These are phyloP conservation scores for Trachelus stipa DNA, from an alignment of 2,888 invertebrate genomes.

Conservation along the genomic window DNA sequence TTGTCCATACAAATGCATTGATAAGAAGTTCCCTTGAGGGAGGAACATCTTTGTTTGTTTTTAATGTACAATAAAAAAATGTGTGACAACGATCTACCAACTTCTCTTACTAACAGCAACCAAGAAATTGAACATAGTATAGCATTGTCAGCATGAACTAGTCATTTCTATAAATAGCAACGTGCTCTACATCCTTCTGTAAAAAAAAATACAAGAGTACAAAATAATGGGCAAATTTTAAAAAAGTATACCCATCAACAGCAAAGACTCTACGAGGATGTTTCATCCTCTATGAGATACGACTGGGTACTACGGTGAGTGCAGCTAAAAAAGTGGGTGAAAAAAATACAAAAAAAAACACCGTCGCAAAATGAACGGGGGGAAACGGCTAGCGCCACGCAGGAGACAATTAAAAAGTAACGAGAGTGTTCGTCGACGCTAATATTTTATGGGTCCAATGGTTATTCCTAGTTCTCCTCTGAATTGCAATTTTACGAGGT, in stretches of 20 bases:
- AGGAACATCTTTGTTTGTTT: background rate
- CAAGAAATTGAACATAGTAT: background rate
- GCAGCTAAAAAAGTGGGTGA: background rate
- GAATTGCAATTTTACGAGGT: constrained; percentile 38
- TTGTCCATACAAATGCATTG: background rate
- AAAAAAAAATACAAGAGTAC: background rate
- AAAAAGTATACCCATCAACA: background rate
- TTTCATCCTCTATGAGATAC: background rate
- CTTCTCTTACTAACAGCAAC: background rate
- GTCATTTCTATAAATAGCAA: background rate
- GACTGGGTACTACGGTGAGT: background rate
- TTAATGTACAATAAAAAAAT: background rate
- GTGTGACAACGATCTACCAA: background rate
- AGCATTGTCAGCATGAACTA: background rate
- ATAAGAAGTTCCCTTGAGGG: background rate
- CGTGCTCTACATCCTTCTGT: background rate
- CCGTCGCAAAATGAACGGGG: background rate
- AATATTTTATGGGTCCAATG: constrained; percentile 34
- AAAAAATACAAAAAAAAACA: background rate
- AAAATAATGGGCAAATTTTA: background rate
- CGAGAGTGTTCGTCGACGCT: constrained; percentile 20
- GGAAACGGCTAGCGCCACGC: background rate
- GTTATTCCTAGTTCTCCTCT: constrained; percentile 16
- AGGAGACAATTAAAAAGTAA: constrained; percentile 27
- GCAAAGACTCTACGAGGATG: background rate